Evolutionary conservation across 1,140 invertebrate species (phyloP).

Genomic region (Zaprionus gabonicus): DNA sequence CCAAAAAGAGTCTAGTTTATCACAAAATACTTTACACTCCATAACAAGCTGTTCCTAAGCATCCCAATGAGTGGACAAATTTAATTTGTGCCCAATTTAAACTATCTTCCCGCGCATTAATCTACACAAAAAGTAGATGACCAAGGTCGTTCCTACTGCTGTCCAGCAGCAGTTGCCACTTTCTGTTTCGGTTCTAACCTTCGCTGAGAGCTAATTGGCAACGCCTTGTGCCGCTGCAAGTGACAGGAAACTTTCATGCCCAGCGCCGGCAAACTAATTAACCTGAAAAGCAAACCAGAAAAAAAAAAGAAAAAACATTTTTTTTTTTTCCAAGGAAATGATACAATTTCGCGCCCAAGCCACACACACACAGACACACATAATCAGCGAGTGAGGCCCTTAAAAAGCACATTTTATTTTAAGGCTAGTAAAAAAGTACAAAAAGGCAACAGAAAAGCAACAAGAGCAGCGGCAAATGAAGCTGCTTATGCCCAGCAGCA

Average conservation of each 20-base stretch:
- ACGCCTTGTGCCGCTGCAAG: conserved; percentile 77
- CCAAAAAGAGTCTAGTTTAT: not conserved
- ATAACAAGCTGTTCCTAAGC: not conserved
- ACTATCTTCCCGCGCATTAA: not conserved
- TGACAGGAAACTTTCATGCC: conserved; percentile 74
- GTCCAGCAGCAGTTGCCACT: conserved; percentile 6
- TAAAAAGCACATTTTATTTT: conserved; percentile 77
- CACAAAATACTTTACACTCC: not conserved
- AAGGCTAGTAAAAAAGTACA: conserved; percentile 47
- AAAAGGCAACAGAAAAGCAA: conserved; percentile 42
- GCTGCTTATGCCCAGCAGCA: conserved; percentile 39
- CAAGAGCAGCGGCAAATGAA: conserved; percentile 37
- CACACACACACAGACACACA: conserved; percentile 36
- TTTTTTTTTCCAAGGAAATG: conserved; percentile 74
- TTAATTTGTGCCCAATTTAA: conserved; percentile 25
- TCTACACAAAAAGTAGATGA: not conserved
- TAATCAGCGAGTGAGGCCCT: conserved; percentile 15
- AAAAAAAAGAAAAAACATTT: conserved; percentile 49
- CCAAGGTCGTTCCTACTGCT: conserved; percentile 20
- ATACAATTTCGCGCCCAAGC: conserved; percentile 69
- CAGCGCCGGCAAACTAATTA: conserved; percentile 76
- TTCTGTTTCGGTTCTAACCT: conserved; percentile 26
- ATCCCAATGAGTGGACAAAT: not conserved
- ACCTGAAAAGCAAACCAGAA: conserved; percentile 62
- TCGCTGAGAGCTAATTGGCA: conserved; percentile 70